phyloP scores from a whole-genome alignment of 2,113 vertebrate species.

The Sinocyclocheilus anophthalmus region DNA sequence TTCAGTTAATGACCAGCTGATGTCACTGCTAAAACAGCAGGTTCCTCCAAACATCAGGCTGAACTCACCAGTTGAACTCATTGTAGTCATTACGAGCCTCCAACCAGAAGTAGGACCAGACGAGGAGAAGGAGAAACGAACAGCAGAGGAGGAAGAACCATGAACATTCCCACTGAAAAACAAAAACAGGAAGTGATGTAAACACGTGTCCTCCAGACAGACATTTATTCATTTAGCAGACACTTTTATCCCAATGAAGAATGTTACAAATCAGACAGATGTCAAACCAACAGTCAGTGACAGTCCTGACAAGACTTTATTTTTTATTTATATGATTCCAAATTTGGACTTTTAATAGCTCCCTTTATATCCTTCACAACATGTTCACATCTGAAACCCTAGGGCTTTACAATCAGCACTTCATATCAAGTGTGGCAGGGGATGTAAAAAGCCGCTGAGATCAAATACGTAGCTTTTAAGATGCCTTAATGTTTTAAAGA shows the following conservation, averaged over 20 bases:
- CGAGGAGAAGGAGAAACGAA: conserved; percentile 88
- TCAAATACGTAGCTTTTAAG: background rate
- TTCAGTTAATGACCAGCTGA: background rate
- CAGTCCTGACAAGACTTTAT: background rate
- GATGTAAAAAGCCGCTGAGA: background rate
- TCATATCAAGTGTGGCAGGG: background rate
- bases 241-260: background rate
- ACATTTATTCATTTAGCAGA: background rate
- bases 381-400: no score
- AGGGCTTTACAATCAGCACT: no score
- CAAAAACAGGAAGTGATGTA: conserved; percentile 40
- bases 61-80: conserved; percentile 74
- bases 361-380: no score
- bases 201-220: background rate
- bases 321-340: background rate
- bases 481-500: background rate
- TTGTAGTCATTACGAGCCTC: conserved; percentile 94
- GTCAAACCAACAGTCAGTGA: no score
- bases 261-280: background rate
- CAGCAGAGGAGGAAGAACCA: conserved; percentile 91
- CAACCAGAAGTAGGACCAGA: conserved; percentile 98
- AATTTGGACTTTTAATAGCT: background rate
- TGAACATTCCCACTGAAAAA: conserved; percentile 89
- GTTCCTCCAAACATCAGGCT: background rate
- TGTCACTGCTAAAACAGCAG: background rate